Evolutionary conservation across 2,113 vertebrate genomes (phyloP).

Genomic region (Phycodurus eques): DNA sequence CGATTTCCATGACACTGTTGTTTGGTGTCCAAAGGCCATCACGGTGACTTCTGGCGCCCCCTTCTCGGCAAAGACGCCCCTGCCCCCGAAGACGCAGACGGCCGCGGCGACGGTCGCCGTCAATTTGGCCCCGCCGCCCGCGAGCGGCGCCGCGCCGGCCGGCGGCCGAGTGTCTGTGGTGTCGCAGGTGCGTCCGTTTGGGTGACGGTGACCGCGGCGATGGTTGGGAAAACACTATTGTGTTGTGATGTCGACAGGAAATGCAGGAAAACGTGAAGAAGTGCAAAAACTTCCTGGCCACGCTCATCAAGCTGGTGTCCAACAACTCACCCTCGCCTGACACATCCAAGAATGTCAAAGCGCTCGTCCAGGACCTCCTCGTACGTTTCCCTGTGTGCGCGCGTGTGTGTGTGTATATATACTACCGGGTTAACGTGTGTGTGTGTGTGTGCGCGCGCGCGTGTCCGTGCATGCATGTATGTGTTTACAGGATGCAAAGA

Average conservation of each 20-base stretch:
- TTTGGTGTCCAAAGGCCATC: conserved; percentile 50
- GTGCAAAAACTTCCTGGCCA: conserved; percentile 86
- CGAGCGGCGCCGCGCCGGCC: conserved; percentile 19
- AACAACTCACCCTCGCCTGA: conserved; percentile 83
- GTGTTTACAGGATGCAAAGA: conserved; percentile 81
- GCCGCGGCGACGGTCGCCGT: conserved; percentile 29
- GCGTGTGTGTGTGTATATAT: no score
- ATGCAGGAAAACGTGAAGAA: conserved; percentile 91
- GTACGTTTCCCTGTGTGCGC: conserved; percentile 54
- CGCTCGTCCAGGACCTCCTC: conserved; percentile 84
- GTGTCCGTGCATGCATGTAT: neutral
- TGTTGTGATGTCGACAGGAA: conserved; percentile 63
- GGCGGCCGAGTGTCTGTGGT: conserved; percentile 65
- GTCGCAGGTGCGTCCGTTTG: conserved; percentile 67
- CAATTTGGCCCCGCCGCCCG: conserved; percentile 31
- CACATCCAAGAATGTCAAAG: conserved; percentile 85
- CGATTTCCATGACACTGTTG: neutral
- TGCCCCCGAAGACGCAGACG: conserved; percentile 64
- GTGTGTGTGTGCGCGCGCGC: neutral
- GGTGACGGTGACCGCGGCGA: no score
- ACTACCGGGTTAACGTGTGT: neutral
- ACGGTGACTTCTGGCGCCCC: conserved; percentile 58
- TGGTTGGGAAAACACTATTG: neutral
- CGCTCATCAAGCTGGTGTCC: conserved; percentile 85
- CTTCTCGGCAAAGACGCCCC: conserved; percentile 61